phyloP scores from a whole-genome alignment of 2,113 vertebrate genomes.

The Xyrauchen texanus region DNA sequence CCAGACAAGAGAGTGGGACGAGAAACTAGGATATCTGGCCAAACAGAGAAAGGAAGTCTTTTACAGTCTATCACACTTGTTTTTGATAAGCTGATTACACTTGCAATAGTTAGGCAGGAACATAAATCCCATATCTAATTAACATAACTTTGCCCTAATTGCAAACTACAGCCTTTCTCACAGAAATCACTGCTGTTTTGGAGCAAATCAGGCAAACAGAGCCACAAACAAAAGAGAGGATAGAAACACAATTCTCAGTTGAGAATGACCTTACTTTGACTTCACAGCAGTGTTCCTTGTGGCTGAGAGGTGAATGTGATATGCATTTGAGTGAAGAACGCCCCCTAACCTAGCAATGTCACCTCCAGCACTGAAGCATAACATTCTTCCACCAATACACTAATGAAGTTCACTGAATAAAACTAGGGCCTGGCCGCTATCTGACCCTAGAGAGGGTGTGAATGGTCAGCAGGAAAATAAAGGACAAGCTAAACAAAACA shows the following conservation, averaged over 20 bases:
- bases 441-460: conserved; percentile 73
- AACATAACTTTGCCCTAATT: conserved; percentile 16
- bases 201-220: conserved; percentile 23
- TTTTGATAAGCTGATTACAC: too few relatives aligned
- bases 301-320: conserved; percentile 41
- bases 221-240: conserved; percentile 37
- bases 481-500: conserved; percentile 71
- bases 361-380: conserved; percentile 41
- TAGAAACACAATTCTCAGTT: conserved; percentile 9
- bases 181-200: conserved; percentile 19
- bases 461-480: conserved; percentile 71
- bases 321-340: conserved; percentile 44
- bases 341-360: conserved; percentile 47
- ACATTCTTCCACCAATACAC: conserved; percentile 54
- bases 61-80: not conserved
- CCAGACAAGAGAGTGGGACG: conserved; percentile 86
- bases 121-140: not conserved
- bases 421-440: conserved; percentile 63
- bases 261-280: conserved; percentile 48
- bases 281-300: conserved; percentile 49
- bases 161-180: conserved; percentile 31
- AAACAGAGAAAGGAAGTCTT: conserved; percentile 2
- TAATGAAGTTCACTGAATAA: conserved; percentile 72
- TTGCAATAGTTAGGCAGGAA: not conserved
- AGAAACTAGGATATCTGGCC: conserved; percentile 77